These are phyloP conservation scores for Lymantria monacha DNA, from an alignment of 2,888 invertebrate species.

Conservation along the genomic window DNA sequence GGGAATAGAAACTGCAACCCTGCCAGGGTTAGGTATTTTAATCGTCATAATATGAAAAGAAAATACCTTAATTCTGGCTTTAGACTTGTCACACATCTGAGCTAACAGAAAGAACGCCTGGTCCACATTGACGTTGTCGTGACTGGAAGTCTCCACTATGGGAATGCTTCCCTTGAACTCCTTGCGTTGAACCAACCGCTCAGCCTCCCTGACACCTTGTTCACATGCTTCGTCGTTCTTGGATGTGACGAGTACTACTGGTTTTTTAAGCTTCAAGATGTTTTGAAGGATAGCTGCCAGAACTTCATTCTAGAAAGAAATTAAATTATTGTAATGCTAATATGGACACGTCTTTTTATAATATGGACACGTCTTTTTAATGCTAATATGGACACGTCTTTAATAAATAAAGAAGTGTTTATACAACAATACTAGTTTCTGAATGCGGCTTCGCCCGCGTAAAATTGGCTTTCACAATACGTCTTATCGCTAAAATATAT, in stretches of 20 bases:
- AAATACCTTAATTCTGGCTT: slow-evolving; percentile 84
- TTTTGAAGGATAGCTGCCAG: slow-evolving; percentile 92
- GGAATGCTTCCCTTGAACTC: slow-evolving; percentile 95
- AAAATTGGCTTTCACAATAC: too few species aligned
- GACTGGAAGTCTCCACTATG: slow-evolving; percentile 96
- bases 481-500: too few species aligned
- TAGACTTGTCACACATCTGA: slow-evolving; percentile 95
- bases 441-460: too few species aligned
- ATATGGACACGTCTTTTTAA: too few species aligned
- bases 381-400: too few species aligned
- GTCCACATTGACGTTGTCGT: slow-evolving; percentile 98
- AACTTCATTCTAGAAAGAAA: slow-evolving; percentile 83
- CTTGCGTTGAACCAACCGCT: slow-evolving; percentile 91
- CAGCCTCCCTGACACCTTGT: slow-evolving; percentile 93
- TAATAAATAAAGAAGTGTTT: too few species aligned
- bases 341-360: too few species aligned
- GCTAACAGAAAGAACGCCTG: slow-evolving; percentile 94
- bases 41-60: too few species aligned
- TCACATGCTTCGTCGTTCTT: slow-evolving; percentile 97
- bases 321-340: background rate
- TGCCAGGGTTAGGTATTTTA: too few species aligned
- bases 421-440: too few species aligned
- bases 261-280: slow-evolving; percentile 96
- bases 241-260: slow-evolving; percentile 95
- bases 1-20: too few species aligned